These are phyloP conservation scores for Actinia tenebrosa DNA, from an alignment of 64 coral and sea anemone species.

Conservation along the genomic window DNA sequence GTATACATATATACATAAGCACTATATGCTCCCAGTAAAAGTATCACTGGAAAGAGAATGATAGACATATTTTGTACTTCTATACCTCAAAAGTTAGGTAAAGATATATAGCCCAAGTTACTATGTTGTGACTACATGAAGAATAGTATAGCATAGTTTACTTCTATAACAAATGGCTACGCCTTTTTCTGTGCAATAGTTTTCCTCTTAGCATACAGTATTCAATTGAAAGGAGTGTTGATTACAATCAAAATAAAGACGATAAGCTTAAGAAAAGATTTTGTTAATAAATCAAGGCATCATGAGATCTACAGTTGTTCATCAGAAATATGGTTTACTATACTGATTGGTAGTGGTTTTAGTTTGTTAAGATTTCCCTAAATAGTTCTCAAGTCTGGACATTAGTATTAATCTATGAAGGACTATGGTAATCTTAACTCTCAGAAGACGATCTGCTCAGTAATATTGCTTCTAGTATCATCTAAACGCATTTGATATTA, in stretches of 20 bases:
- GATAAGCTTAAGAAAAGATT: not conserved
- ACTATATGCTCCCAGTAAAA: not conserved
- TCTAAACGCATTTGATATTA: not conserved
- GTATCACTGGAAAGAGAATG: not conserved
- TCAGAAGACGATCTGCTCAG: not conserved
- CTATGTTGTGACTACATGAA: not conserved
- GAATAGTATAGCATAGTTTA: not conserved
- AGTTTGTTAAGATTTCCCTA: not conserved
- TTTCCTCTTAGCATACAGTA: not conserved
- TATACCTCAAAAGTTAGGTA: not conserved
- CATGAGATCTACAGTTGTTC: not conserved
- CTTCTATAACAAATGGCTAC: not conserved
- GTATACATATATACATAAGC: no score
- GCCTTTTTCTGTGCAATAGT: not conserved
- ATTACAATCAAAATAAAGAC: not conserved
- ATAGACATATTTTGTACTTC: not conserved
- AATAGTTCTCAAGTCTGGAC: not conserved
- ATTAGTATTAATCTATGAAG: constrained; percentile 6
- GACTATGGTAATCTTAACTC: not conserved
- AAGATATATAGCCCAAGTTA: not conserved
- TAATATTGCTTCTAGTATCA: not conserved
- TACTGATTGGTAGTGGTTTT: not conserved
- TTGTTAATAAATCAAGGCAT: not conserved
- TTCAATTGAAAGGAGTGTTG: not conserved
- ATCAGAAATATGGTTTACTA: not conserved